Evolutionary conservation across 1,140 invertebrate species (phyloP), one percentile per base, ranked within the genome.

Genomic region (Venustaconcha ellipsiformis): DNA sequence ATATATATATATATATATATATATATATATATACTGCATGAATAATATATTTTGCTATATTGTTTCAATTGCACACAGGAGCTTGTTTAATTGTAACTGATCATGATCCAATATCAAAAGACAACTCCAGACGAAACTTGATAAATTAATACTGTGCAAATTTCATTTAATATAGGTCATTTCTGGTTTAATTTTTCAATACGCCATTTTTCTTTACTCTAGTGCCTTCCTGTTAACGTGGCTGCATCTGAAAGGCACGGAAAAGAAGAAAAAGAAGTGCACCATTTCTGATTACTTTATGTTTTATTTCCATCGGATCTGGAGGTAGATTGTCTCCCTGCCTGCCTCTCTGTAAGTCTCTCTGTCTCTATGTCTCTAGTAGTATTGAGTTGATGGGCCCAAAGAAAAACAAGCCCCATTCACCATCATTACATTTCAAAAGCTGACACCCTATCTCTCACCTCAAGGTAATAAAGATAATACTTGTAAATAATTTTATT

Each of bases 171-270:
- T 6, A 60, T 12, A 18, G 5, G 26, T 30, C 26, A 57, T 1
- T 75, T 58, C 60, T 75, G 30, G 14, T 15, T 30, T 30, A 8
- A 20, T 71, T 1, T 62, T 65, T 64, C 55, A n/a, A 58, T 14
- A 11, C 56, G 20, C 60, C 60, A 60, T 48, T 60, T 74, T 23
- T 73, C n/a, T 70, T 75, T 70, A 57, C 68, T 82, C 92, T 17
- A 93, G 93, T 81, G 93, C 93, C 56, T 87, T 93, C 15, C 86
- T 94, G 0, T 82, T 93, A 1, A 85, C 91, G 5, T 93, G 93
- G 79, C 81, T 92, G 13, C 90, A 91, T 78, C 57, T 93, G 82
- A 88, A 88, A 82, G 89, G 92, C 72, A 81, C 91, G 37, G 80
- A 83, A 14, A 89, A 89, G 80, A 84, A 72, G 67, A 76, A 81